Percentiles rank a stretch among this genome's conserved stretches.
These are phyloP conservation scores for Chionodraco myersi DNA, from an alignment of 2,113 vertebrate species.

Conservation along the genomic window DNA sequence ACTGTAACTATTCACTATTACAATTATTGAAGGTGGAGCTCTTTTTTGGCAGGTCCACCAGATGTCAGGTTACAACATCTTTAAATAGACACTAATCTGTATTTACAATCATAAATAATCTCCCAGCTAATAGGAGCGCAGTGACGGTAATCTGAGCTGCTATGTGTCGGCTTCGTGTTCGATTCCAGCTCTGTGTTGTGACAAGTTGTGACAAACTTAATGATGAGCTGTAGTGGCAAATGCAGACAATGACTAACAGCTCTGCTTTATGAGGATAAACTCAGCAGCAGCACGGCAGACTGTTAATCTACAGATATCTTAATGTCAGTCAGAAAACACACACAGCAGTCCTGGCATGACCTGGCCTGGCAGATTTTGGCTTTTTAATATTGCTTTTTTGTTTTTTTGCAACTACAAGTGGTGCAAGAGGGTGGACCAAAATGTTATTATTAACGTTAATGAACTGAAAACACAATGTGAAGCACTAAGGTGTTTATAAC, in stretches of 20 bases:
- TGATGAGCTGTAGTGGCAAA: conserved; percentile 40
- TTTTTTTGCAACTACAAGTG: no score
- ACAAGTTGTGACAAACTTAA: conserved; percentile 39
- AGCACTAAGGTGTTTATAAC: no score
- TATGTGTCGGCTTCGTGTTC: conserved; percentile 29
- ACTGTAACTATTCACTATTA: no score
- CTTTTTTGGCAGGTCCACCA: conserved; percentile 25
- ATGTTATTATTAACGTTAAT: no score
- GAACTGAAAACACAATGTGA: no score
- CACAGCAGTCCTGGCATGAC: not conserved
- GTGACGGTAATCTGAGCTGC: conserved; percentile 27
- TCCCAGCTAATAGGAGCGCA: conserved; percentile 17
- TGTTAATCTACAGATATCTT: conserved; percentile 28
- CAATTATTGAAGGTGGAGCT: conserved; percentile 1
- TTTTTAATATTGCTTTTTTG: no score
- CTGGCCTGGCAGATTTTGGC: not conserved
- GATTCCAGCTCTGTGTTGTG: conserved; percentile 39
- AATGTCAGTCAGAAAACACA: conserved; percentile 7
- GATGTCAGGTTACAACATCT: conserved; percentile 19
- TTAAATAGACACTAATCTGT: conserved; percentile 58
- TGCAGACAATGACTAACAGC: conserved; percentile 52
- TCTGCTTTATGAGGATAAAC: conserved; percentile 46
- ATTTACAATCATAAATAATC: conserved; percentile 55
- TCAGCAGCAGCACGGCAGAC: conserved; percentile 14
- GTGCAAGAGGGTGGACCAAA: no score